Conservation (phyloP, 2,797 vertebrate species). For the Mycteria americana region DNA sequence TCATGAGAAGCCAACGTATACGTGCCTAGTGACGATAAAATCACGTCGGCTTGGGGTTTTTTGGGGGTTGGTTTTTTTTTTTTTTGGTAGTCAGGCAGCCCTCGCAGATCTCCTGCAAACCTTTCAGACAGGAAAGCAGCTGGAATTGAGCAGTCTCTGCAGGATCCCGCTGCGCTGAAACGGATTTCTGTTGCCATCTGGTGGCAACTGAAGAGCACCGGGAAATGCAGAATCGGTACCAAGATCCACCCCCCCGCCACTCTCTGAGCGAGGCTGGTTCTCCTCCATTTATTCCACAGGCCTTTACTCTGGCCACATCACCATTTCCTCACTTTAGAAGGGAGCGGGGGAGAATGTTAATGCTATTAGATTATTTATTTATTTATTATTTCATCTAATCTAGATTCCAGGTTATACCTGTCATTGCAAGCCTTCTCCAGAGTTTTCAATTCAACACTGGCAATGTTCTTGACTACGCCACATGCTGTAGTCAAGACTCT, state of each 20-base stretch:
- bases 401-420: neutral
- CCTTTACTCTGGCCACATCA: neutral
- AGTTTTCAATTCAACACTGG: neutral
- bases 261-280: neutral
- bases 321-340: neutral
- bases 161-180: neutral
- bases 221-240: neutral
- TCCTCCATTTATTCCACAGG: neutral
- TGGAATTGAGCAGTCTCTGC: neutral
- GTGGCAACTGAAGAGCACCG: neutral
- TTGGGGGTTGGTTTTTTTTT: too few species aligned
- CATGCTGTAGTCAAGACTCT: neutral
- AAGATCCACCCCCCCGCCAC: neutral
- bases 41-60: neutral
- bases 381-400: neutral
- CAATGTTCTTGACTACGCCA: neutral
- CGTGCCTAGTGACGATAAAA: neutral
- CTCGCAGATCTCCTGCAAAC: neutral
- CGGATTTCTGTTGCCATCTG: constrained; percentile 57
- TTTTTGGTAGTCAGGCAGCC: neutral
- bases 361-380: neutral
- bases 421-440: neutral
- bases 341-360: neutral
- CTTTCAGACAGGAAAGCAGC: neutral
- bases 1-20: neutral